Percentiles rank a stretch among this genome's conserved stretches.
phyloP scores from a whole-genome alignment of 2,888 invertebrate species.

The Trisateles emortualis region DNA sequence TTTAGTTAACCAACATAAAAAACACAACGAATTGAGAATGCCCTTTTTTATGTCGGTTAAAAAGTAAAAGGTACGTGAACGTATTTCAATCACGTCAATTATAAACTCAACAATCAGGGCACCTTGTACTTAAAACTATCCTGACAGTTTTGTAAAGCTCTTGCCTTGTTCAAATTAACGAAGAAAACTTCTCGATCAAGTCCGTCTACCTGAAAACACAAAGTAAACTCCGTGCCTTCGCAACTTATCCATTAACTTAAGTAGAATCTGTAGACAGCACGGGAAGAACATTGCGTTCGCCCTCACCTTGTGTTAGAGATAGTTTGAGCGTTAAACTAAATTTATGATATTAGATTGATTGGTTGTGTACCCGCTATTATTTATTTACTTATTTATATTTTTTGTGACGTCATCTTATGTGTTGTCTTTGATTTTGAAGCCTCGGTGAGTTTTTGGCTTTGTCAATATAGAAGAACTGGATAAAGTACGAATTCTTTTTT shows the following conservation, averaged over 20 bases:
- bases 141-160: conserved; percentile 78
- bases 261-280: conserved; percentile 85
- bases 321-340: conserved; percentile 76
- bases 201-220: conserved; percentile 86
- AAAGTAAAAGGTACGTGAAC: conserved; percentile 4
- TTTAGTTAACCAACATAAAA: too few species aligned
- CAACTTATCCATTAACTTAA: conserved; percentile 87
- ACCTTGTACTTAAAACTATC: conserved; percentile 69
- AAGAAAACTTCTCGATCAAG: conserved; percentile 85
- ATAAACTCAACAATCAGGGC: conserved; percentile 56
- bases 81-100: conserved; percentile 42
- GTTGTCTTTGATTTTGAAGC: too few species aligned
- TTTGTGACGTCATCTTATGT: conserved; percentile 23
- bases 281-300: conserved; percentile 71
- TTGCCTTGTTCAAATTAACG: conserved; percentile 84
- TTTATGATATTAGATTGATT: conserved; percentile 77
- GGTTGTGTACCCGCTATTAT: conserved; percentile 46
- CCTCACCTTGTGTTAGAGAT: conserved; percentile 61
- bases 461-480: too few species aligned
- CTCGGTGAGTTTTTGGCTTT: too few species aligned
- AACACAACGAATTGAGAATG: too few species aligned
- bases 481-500: too few species aligned
- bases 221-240: conserved; percentile 84
- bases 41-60: too few species aligned
- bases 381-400: conserved; percentile 37